Evolutionary conservation across 2,113 vertebrate species (phyloP).

Genomic region (Limanda limanda): DNA sequence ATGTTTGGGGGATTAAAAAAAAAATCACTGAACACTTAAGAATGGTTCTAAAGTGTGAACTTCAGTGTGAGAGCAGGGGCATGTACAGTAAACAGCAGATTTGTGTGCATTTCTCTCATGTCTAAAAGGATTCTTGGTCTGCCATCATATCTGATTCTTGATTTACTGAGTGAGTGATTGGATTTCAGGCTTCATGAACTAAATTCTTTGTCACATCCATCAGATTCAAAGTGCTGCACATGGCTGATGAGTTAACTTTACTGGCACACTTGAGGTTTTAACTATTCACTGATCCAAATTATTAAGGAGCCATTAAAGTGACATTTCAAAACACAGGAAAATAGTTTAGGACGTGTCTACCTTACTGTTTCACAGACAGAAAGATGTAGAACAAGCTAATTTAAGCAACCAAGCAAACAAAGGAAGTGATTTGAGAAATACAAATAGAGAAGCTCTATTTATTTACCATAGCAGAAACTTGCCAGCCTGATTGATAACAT

Average conservation of each 20-base stretch:
- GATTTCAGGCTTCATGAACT: not conserved
- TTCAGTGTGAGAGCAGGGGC: not conserved
- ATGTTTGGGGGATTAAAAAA: not conserved
- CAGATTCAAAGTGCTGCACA: not conserved
- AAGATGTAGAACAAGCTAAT: not conserved
- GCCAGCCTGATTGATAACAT: conserved; percentile 15
- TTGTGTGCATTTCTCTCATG: not conserved
- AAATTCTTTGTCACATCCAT: not conserved
- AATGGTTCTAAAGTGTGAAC: not conserved
- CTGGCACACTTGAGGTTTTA: not conserved
- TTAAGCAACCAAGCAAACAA: not conserved
- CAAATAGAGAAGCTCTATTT: not conserved
- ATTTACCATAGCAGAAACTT: not conserved
- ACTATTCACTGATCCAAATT: conserved; percentile 19
- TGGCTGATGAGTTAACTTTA: conserved; percentile 6
- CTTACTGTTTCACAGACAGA: not conserved
- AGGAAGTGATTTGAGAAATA: too few relatives aligned
- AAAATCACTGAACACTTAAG: not conserved
- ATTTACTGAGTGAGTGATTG: not conserved
- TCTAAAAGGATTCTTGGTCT: not conserved
- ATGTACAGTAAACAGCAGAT: not conserved
- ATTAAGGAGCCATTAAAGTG: conserved; percentile 1
- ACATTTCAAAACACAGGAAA: conserved; percentile 9
- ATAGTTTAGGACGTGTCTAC: not conserved
- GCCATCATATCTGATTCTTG: not conserved